Base-by-base conservation (phyloP, 2,113 vertebrate species). In the Larimichthys crocea region DNA sequence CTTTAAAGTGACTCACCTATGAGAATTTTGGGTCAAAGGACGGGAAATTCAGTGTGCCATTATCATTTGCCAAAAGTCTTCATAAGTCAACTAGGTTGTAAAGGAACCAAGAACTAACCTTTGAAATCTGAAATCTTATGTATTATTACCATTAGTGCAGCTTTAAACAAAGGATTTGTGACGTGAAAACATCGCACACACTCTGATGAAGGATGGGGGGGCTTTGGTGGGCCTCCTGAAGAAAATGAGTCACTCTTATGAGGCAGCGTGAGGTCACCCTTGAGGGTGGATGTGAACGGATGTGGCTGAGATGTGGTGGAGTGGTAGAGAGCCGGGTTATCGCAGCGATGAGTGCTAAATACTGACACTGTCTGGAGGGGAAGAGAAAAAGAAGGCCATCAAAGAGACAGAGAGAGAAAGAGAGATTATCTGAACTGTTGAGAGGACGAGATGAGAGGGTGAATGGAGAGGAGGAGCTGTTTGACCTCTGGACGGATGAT, bases 321-420 rank as follows among this genome's bases (percentile, higher is more conserved):
- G 91, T 90, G 87, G 82, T 70, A 53, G 80, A 62, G 78, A 82
- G 71, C 48, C 22, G 44, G 86, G 87, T 93, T 93, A 93, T 94
- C 93, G 6, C 24, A 9, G 89, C 5, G 90, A 88, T 88, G 90
- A 94, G 93, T 93, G 91, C 69, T 80, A 26, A 79, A 88, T 92
- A 85, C 86, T 82, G 89, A 89, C 90, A 84, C 76, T 84, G 88
- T 89, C 84, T 88, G 75, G 53, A 77, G 22, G 31, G 57, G 52
- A 74, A 74, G 84, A 78, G 77, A 66, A 68, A 57, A 63, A 60
- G 64, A 71, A 35, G 42, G 46, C 55, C 48, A 65, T 89, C 84
- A 88, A 86, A 88, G 80, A 81, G 67, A 78, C 31, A 46, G 74
- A 57, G 80, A 83, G 84, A 79, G 62, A 56, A 46, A 48, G 76